Conservation (phyloP, 2,113 vertebrate species). For the Camelus bactrianus region DNA sequence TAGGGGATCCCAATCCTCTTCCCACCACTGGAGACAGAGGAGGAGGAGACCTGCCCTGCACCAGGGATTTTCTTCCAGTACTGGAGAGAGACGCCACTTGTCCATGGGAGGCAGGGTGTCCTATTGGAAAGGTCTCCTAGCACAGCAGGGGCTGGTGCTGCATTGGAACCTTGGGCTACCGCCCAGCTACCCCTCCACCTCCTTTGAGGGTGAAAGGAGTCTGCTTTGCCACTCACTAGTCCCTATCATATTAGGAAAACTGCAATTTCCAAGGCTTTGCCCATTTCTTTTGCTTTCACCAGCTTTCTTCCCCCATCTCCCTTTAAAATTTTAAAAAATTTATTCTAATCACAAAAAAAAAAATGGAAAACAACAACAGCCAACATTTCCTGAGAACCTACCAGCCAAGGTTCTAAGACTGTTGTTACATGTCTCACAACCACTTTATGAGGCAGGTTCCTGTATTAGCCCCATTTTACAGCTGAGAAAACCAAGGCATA, state of each 20-base stretch:
- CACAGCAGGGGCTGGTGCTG: background rate
- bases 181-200: background rate
- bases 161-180: background rate
- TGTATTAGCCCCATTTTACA: background rate
- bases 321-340: background rate
- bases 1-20: background rate
- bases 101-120: background rate
- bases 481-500: background rate
- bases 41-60: background rate
- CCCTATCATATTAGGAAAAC: background rate
- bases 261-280: background rate
- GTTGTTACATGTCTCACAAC: background rate
- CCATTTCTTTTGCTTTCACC: background rate
- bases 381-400: background rate
- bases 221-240: background rate
- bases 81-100: background rate
- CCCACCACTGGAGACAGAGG: background rate
- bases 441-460: background rate
- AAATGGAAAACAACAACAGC: slow-evolving; percentile 12
- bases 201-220: background rate
- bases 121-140: background rate
- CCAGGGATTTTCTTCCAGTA: background rate
- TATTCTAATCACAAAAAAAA: slow-evolving; percentile 9
- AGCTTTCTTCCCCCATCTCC: background rate
- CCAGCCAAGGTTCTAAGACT: background rate